phyloP scores from a whole-genome alignment of 2,113 vertebrate species.

The Tachycineta bicolor region DNA sequence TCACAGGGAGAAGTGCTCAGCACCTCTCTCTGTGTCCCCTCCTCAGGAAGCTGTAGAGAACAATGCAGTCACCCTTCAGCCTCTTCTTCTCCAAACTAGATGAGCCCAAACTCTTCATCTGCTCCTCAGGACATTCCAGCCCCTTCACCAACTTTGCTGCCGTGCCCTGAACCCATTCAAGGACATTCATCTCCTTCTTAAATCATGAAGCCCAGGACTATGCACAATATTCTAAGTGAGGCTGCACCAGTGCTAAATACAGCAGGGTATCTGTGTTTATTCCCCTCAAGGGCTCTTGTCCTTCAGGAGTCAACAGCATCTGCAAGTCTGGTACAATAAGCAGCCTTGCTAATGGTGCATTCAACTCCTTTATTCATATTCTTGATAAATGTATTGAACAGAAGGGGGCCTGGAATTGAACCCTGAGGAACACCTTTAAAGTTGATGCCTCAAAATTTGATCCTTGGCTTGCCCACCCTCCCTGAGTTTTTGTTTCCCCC shows the following conservation, averaged over 20 bases:
- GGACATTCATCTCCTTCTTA: not conserved
- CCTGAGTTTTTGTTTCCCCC: accelerated
- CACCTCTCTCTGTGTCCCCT: not conserved
- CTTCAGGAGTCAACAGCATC: not conserved
- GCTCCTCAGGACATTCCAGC: not conserved
- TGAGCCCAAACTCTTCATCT: not conserved
- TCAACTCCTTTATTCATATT: not conserved
- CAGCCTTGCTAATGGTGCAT: not conserved
- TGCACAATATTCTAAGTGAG: not conserved
- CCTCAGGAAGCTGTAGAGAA: not conserved
- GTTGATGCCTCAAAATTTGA: not conserved
- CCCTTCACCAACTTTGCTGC: not conserved
- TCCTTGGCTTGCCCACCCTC: not conserved
- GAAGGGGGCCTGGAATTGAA: not conserved
- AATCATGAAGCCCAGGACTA: not conserved
- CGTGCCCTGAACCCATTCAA: accelerated
- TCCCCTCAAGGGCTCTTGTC: not conserved
- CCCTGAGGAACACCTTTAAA: not conserved
- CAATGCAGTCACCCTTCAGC: not conserved
- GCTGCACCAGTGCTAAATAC: not conserved
- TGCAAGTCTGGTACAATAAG: not conserved
- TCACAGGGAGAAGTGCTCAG: not conserved
- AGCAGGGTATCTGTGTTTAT: not conserved
- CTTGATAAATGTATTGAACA: not conserved
- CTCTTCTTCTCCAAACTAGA: not conserved